These are phyloP conservation scores for Ceratina calcarata DNA, from an alignment of 1,140 invertebrate genomes.

Conservation along the genomic window DNA sequence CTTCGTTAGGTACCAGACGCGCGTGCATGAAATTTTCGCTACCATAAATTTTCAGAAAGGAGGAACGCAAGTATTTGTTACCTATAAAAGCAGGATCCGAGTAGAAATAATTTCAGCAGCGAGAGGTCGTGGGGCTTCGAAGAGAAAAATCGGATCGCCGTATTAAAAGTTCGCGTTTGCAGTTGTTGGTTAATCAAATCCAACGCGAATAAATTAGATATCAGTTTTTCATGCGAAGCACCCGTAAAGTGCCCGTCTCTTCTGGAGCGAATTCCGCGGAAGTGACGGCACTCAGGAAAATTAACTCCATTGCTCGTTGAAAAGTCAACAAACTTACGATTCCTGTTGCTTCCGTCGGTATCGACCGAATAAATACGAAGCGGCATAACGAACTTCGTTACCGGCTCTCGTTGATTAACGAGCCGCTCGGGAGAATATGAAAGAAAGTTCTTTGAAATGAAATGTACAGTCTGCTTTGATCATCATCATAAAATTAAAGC, in stretches of 20 bases:
- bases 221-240: neutral
- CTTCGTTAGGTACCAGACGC: too few species aligned
- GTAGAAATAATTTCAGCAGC: neutral
- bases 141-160: neutral
- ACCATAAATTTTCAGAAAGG: too few species aligned
- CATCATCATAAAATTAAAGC: neutral
- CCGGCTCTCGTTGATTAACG: neutral
- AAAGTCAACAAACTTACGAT: constrained; percentile 11
- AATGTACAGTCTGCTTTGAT: neutral
- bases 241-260: neutral
- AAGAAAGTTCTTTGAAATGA: neutral
- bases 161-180: too few species aligned
- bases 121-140: neutral
- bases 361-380: neutral
- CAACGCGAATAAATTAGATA: constrained; percentile 7
- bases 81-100: too few species aligned
- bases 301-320: constrained; percentile 1
- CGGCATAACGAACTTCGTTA: constrained; percentile 18
- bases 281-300: neutral
- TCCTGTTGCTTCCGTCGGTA: neutral
- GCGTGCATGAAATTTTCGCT: too few species aligned
- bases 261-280: neutral
- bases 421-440: neutral
- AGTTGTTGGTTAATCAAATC: neutral
- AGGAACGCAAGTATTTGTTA: too few species aligned